Conservation (phyloP, 2,888 invertebrate genomes). For the Archaeoteleia sp. region DNA sequence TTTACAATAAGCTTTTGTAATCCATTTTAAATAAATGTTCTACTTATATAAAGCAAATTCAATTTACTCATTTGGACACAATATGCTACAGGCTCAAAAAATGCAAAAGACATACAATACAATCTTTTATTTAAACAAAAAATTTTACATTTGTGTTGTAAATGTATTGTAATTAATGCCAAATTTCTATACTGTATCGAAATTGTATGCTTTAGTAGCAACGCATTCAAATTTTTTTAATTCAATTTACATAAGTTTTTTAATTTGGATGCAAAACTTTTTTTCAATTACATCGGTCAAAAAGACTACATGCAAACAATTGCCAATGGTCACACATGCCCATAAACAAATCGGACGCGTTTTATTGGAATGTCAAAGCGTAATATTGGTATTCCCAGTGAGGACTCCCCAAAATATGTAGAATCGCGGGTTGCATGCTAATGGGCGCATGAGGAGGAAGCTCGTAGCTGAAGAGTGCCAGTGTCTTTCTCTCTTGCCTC, state of each 20-base stretch:
- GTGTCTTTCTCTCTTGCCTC: constrained; percentile 62
- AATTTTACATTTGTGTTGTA: no score
- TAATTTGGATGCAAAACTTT: constrained; percentile 42
- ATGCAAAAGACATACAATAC: no score
- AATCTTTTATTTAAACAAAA: no score
- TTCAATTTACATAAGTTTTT: constrained; percentile 43
- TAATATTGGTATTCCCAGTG: constrained; percentile 74
- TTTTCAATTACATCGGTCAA: constrained; percentile 46
- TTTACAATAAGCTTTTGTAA: no score
- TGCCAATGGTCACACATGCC: constrained; percentile 65
- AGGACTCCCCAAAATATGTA: constrained; percentile 74
- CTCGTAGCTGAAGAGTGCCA: constrained; percentile 56
- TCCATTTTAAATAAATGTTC: no score
- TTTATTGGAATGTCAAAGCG: constrained; percentile 75
- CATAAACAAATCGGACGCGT: constrained; percentile 75
- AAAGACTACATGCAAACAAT: constrained; percentile 52
- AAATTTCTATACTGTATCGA: no score
- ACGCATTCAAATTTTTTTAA: constrained; percentile 34
- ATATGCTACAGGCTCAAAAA: no score
- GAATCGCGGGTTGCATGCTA: constrained; percentile 73
- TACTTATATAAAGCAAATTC: no score
- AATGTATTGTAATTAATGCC: no score
- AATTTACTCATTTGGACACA: no score
- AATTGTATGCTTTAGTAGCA: constrained; percentile 7
- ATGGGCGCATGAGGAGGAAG: constrained; percentile 62